Percentiles rank a stretch among this genome's conserved stretches.
Conservation (phyloP, 2,113 vertebrate genomes). For the Stigmatopora nigra region DNA sequence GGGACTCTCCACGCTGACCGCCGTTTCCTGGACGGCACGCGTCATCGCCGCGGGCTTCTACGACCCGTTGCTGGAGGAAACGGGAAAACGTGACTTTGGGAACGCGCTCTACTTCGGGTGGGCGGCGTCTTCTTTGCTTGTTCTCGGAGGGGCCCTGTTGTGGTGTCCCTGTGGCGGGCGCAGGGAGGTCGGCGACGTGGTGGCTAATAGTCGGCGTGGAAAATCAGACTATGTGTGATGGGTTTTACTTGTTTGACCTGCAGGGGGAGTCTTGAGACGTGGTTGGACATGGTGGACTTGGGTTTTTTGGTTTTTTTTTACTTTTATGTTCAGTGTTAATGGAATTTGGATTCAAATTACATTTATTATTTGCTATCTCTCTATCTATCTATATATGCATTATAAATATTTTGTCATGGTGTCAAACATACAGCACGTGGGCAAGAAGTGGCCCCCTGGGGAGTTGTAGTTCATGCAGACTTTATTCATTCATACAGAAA, state of each 20-base stretch:
- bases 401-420: no score
- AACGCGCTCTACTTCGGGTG: slow-evolving; percentile 76
- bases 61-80: slow-evolving; percentile 68
- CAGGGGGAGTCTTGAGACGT: not conserved
- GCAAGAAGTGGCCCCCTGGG: no score
- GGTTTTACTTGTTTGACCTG: not conserved
- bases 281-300: not conserved
- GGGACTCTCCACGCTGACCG: slow-evolving; percentile 68
- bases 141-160: slow-evolving; percentile 66
- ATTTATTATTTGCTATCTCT: no score
- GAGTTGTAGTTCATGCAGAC: no score
- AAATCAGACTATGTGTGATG: slow-evolving; percentile 71
- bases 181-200: slow-evolving; percentile 48
- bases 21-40: slow-evolving; percentile 72
- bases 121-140: slow-evolving; percentile 68
- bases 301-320: slow-evolving; percentile 4
- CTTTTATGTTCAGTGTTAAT: not conserved
- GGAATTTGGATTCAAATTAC: no score
- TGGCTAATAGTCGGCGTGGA: slow-evolving; percentile 56
- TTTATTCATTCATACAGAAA: no score
- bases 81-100: slow-evolving; percentile 73
- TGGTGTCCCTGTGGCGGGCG: slow-evolving; percentile 65
- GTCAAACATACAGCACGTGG: no score
- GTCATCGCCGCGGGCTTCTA: slow-evolving; percentile 69
- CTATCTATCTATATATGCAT: no score